Evolutionary conservation across 2,113 vertebrate genomes (phyloP), one percentile per base, ranked within the genome.

Genomic region (Motacilla tschutschensis): DNA sequence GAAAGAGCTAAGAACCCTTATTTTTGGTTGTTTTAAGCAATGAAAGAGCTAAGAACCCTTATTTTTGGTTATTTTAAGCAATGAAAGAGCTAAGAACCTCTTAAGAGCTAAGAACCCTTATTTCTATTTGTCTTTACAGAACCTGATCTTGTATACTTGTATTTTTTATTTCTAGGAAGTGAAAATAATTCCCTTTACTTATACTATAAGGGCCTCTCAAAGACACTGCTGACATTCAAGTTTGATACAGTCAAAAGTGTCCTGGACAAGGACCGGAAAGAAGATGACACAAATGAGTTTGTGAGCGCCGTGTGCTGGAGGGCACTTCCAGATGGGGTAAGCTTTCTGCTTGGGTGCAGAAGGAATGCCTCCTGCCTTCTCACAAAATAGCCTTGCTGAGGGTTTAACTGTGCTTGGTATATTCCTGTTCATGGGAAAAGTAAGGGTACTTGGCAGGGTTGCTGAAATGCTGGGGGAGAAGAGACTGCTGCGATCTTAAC

Each of bases 221-320:
- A 99, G 97, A 99, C 98, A 65, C 97, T 99, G 96, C 95, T 99
- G 90, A 99, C 99, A 0, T 99, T 99, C 96, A 99, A 99, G 93
- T 99, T 99, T 94, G 99, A 99, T 97, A 99, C 99, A 8, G 99
- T 99, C 87, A 99, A 99, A 96, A 99, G 99, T 43, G 99, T 99
- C 47, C 94, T 99, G 97, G 99, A 99, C 96, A 99, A 99, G 94
- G 99, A 99, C 89, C 97, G 99, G 89, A 99, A 99, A 94, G 99
- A 99, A 92, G 99, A 99, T 43, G 99, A 99, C 95, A 99, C 98
- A 84, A 99, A 99, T 51, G 99, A 99, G 95, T 99, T 99, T 96
- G 99, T 99, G 95, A 99, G 99, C 85, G 99, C 99, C 3, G 99
- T 99, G 40, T 99, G 99, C 96, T 99, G 99, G 99, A 98, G 99